These are phyloP conservation scores for Colius striatus DNA, from an alignment of 2,113 vertebrate species.

Conservation along the genomic window DNA sequence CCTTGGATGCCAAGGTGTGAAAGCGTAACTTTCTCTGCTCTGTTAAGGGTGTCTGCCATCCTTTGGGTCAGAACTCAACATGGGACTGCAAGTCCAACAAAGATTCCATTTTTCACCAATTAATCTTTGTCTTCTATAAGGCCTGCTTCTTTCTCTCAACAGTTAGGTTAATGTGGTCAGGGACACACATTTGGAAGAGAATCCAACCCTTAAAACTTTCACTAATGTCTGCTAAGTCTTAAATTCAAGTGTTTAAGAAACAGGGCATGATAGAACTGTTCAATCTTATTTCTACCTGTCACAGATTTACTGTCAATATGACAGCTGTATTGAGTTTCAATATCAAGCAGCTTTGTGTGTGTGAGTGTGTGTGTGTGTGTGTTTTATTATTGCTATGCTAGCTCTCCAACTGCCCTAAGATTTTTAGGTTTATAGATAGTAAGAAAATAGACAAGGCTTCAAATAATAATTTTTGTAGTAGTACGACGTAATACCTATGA, in stretches of 20 bases:
- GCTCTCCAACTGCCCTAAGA: background rate
- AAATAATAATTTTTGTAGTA: background rate
- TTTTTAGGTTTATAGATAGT: background rate
- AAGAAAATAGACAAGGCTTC: background rate
- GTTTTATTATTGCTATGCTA: background rate
- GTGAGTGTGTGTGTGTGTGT: too few relatives aligned
- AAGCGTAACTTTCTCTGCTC: background rate
- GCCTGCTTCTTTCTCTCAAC: background rate
- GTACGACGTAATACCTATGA: background rate
- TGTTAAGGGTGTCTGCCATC: background rate
- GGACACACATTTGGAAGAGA: background rate
- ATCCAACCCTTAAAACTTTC: background rate
- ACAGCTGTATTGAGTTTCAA: background rate
- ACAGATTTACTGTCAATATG: background rate
- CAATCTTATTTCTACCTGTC: background rate
- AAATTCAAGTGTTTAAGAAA: background rate
- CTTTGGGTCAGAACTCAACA: accelerated
- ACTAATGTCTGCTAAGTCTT: background rate
- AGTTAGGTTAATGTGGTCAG: background rate
- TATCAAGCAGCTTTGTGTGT: background rate
- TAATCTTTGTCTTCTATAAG: background rate
- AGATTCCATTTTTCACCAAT: background rate
- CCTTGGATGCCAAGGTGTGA: background rate
- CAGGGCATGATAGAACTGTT: background rate
- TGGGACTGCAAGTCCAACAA: background rate